These are phyloP conservation scores for Glossosoma conforme DNA, from an alignment of 1,140 invertebrate species.

Conservation along the genomic window DNA sequence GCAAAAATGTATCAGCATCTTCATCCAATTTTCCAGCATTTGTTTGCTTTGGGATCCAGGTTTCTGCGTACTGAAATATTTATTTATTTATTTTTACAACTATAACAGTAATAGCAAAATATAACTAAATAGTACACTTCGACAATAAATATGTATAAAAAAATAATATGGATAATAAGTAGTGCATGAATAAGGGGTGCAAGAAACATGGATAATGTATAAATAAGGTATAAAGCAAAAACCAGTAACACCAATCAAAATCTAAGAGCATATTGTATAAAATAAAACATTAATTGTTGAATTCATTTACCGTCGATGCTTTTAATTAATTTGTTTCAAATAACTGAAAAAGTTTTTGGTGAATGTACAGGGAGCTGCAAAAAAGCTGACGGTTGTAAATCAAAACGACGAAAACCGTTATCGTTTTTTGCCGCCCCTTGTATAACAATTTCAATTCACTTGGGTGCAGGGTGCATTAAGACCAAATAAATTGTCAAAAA, in stretches of 20 bases:
- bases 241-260: background rate
- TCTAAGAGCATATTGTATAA: too few relatives aligned
- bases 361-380: too few relatives aligned
- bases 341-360: too few relatives aligned
- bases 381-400: too few relatives aligned
- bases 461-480: too few relatives aligned
- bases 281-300: too few relatives aligned
- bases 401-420: too few relatives aligned
- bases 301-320: too few relatives aligned
- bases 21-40: conserved; percentile 48
- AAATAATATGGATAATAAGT: background rate
- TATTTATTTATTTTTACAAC: background rate
- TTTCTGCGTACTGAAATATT: conserved; percentile 40
- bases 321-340: too few relatives aligned
- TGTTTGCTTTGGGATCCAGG: conserved; percentile 39
- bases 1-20: conserved; percentile 61
- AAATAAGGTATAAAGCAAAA: background rate
- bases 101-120: background rate
- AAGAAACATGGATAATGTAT: background rate
- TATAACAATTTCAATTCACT: too few relatives aligned
- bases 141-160: background rate
- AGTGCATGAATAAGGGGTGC: background rate
- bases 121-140: background rate
- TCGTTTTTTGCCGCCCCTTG: too few relatives aligned
- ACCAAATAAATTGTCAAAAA: too few relatives aligned